Evolutionary conservation across 2,113 vertebrate genomes (phyloP), one percentile per base, ranked within the genome.

Genomic region (Menura novaehollandiae): DNA sequence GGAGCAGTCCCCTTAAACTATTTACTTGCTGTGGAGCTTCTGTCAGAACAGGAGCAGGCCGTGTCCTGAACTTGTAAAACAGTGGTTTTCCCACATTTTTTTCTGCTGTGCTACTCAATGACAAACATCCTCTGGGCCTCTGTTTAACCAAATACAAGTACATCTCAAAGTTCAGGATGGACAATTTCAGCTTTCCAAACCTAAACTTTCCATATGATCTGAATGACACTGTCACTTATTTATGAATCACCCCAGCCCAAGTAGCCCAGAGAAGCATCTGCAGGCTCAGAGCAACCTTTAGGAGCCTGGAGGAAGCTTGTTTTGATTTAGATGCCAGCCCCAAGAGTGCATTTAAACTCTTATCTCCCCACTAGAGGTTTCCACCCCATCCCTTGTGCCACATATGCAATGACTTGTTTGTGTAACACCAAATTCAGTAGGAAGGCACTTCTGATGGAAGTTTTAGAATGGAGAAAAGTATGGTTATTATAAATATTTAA

Each of bases 221-320:
- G 26, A 59, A 72, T 0, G 4, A 27, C 11, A 41, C 22, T 21
- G 28, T 49, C 46, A 22, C 55, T 89, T 55, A 19, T 5, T 79
- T 33, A 58, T 0, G 0, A 27, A 46, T n/a, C 43, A 43, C 5
- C 9, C 37, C 49, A 69, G 49, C 33, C 32, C 1, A 27, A 21
- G 16, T 6, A 30, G 52, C 39, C 32, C 56, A 63, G 32, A 58
- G 49, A 30, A 76, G n/a, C 6, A 21, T 24, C 41, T 52, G n/a
- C 22, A 71, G n/a, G 37, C 63, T 68, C 43, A 53, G 39, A 68
- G 49, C 12, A 78, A 43, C 35, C 44, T 83, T 71, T 10, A 84
- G 32, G 37, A 80, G 18, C 13, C 16, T 8, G 1, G 26, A 21
- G 46, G 15, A 84, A 59, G 16, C 37, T 49, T 59, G 16, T 22